A percentile compares a stretch with the other conserved stretches of the same genome.
These are phyloP conservation scores for Mus minutoides DNA, from an alignment of 2,797 vertebrate species.

Conservation along the genomic window DNA sequence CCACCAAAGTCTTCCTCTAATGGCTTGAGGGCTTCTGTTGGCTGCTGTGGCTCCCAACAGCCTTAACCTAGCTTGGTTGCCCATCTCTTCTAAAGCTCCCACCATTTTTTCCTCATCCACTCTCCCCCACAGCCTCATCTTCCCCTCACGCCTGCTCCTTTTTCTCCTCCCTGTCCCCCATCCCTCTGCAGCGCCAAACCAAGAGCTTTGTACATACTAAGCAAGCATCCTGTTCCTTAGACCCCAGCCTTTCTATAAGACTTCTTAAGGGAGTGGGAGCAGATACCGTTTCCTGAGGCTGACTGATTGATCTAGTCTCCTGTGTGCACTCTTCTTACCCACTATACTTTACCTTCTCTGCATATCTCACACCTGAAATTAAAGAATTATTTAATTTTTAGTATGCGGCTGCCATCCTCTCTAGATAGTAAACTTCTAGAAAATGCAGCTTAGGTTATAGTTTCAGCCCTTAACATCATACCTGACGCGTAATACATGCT, in stretches of 20 bases:
- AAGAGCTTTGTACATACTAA: neutral
- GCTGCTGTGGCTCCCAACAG: neutral
- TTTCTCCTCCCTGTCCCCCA: too few species aligned
- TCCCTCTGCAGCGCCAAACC: neutral
- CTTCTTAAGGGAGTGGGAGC: neutral
- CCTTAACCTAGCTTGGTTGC: neutral
- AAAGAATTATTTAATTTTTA: slow-evolving; percentile 22
- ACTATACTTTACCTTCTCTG: neutral
- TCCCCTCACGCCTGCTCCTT: too few species aligned
- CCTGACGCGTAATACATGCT: neutral
- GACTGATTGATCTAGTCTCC: neutral
- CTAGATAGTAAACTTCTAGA: neutral
- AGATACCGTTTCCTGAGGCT: neutral
- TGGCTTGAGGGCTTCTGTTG: neutral
- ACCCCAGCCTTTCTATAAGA: neutral
- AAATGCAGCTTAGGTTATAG: neutral
- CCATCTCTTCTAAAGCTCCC: neutral
- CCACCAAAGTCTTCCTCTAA: too few species aligned
- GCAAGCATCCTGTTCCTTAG: neutral
- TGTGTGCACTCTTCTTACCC: neutral
- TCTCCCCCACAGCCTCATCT: neutral
- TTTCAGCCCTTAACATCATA: neutral
- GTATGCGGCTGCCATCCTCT: neutral
- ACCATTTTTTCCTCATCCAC: neutral
- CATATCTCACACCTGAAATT: neutral